A percentile compares a stretch with the other conserved stretches of the same genome.
These are phyloP conservation scores for Hyperoplus lanceolatus DNA, from an alignment of 2,797 vertebrate species.

Conservation along the genomic window DNA sequence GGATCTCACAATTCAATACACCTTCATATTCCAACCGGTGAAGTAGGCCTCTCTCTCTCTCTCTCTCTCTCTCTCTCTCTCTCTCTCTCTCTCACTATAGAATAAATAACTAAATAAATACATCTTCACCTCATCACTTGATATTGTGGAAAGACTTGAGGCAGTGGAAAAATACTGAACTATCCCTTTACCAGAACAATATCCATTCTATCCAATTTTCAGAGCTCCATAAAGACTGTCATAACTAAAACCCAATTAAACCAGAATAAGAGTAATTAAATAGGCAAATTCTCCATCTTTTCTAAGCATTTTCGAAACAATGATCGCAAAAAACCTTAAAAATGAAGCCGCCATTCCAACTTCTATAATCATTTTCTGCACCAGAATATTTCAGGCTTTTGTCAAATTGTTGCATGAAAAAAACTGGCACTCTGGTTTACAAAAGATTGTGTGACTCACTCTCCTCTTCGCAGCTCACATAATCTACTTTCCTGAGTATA, in stretches of 20 bases:
- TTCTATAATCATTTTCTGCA: not conserved
- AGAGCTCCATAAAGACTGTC: not conserved
- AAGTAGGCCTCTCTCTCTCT: no score
- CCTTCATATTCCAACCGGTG: no score
- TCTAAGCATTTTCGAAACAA: not conserved
- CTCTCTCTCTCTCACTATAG: no score
- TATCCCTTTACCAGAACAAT: no score
- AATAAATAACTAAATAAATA: no score
- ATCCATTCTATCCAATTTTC: not conserved
- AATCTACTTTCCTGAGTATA: constrained; percentile 25
- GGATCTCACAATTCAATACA: no score
- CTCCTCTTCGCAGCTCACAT: constrained; percentile 34
- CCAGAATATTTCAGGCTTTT: constrained; percentile 22
- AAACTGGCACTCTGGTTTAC: constrained; percentile 25
- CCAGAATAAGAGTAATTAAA: not conserved
- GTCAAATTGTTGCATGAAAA: constrained; percentile 6
- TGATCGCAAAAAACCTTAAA: not conserved
- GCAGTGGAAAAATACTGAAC: no score
- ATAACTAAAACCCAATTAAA: not conserved
- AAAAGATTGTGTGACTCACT: constrained; percentile 55
- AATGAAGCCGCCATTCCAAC: not conserved
- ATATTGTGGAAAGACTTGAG: no score
- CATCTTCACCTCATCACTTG: no score
- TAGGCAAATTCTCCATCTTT: no score
- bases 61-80: no score